Evolutionary conservation across 2,113 vertebrate species (phyloP).

Genomic region (Callithrix jacchus): DNA sequence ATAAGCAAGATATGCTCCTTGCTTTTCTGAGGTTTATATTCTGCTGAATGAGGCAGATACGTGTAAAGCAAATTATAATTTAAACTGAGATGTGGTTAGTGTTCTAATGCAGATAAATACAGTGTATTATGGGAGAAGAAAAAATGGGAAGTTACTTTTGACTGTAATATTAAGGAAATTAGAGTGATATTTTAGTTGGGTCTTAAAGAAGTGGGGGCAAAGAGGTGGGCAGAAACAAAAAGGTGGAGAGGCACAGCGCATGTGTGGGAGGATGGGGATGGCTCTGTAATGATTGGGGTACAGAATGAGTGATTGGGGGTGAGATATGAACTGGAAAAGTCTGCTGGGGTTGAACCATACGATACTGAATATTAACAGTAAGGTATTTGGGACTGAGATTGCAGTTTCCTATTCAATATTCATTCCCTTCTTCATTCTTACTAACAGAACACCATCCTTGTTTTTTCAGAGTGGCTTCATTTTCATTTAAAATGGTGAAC

Average conservation of each 20-base stretch:
- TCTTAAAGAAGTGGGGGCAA: not conserved
- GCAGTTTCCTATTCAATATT: not conserved
- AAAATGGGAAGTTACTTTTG: not conserved
- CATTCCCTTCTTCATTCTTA: not conserved
- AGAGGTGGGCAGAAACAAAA: not conserved
- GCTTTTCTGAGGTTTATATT: not conserved
- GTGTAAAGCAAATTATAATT: not conserved
- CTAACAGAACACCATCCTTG: not conserved
- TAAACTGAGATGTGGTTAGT: slow-evolving; percentile 10
- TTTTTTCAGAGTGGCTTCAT: not conserved
- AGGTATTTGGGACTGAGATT: not conserved
- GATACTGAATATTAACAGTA: too few relatives aligned
- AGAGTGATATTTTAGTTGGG: not conserved
- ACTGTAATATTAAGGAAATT: not conserved
- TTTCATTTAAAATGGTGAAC: not conserved
- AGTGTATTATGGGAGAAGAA: not conserved
- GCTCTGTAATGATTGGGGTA: not conserved
- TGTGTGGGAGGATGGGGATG: not conserved
- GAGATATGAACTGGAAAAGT: not conserved
- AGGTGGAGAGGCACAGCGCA: too few relatives aligned
- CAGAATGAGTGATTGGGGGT: fast-evolving
- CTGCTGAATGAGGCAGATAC: not conserved
- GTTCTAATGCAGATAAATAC: not conserved
- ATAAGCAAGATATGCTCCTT: not conserved
- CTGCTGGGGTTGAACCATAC: fast-evolving